A percentile compares a stretch with the other conserved stretches of the same genome.
Evolutionary conservation across 2,888 invertebrate genomes (phyloP).

Genomic region (Drosophila macrospina): DNA sequence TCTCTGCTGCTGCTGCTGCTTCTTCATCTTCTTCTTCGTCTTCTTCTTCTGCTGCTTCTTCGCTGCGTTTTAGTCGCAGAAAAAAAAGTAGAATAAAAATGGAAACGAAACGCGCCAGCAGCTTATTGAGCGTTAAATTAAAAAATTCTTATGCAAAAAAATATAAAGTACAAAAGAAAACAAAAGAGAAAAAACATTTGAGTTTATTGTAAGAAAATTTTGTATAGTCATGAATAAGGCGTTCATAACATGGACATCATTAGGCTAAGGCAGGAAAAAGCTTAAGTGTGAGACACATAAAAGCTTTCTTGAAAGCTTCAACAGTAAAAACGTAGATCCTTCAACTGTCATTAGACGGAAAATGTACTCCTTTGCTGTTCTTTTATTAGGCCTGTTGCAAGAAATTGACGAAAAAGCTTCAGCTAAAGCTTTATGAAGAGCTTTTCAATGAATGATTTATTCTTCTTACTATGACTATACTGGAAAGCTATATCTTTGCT

Average conservation of each 20-base stretch:
- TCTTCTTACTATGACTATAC: too few species aligned
- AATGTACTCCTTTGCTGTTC: too few species aligned
- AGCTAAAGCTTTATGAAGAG: too few species aligned
- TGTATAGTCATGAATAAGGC: conserved; percentile 17
- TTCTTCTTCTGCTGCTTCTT: conserved; percentile 6
- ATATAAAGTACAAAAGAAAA: conserved; percentile 17
- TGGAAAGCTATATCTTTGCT: too few species aligned
- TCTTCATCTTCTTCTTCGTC: neutral
- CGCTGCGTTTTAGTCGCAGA: conserved; percentile 23
- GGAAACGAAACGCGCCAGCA: conserved; percentile 68
- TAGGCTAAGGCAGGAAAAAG: neutral
- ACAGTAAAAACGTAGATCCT: too few species aligned
- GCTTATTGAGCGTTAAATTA: conserved; percentile 82
- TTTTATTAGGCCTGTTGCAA: too few species aligned
- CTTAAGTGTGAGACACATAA: too few species aligned
- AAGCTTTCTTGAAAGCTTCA: too few species aligned
- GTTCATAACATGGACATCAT: conserved; percentile 7
- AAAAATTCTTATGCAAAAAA: conserved; percentile 69
- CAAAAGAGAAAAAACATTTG: conserved; percentile 23
- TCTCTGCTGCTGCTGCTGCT: conserved; percentile 13
- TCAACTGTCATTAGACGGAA: too few species aligned
- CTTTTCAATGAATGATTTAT: too few species aligned
- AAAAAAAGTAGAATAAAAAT: conserved; percentile 32
- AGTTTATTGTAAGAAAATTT: conserved; percentile 14
- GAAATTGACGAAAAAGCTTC: too few species aligned